Conservation (phyloP, 2,113 vertebrate genomes). For the Ammodytes dubius region DNA sequence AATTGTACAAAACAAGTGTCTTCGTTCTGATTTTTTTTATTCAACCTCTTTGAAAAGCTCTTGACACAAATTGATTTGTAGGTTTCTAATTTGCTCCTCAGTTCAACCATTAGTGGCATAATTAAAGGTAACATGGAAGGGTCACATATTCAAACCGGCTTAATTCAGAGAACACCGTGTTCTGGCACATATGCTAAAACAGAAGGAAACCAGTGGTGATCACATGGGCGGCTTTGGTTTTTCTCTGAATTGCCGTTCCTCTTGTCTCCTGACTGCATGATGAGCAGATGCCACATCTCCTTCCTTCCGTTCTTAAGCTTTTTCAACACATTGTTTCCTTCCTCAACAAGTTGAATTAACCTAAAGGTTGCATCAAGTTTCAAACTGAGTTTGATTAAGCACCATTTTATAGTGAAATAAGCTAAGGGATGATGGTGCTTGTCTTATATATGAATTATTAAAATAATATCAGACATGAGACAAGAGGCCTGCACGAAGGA, state of each 20-base stretch:
- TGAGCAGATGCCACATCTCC: constrained; percentile 61
- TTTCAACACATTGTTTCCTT: constrained; percentile 27
- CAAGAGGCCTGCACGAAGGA: not conserved
- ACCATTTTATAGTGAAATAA: not conserved
- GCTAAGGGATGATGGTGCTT: not conserved
- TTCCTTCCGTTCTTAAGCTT: constrained; percentile 65
- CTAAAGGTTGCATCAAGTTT: not conserved
- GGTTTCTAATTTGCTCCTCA: not conserved
- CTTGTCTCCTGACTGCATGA: constrained; percentile 44
- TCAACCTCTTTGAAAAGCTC: not conserved
- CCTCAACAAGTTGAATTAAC: constrained; percentile 1
- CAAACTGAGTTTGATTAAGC: not conserved
- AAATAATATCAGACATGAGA: too few relatives aligned
- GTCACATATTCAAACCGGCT: constrained; percentile 44
- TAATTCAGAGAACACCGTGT: constrained; percentile 80
- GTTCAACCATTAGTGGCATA: constrained; percentile 1
- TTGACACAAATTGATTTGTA: not conserved
- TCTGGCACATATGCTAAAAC: constrained; percentile 66
- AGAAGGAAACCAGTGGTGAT: constrained; percentile 85
- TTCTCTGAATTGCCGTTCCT: constrained; percentile 86
- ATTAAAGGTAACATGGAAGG: constrained; percentile 17
- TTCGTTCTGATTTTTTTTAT: not conserved
- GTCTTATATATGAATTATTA: not conserved
- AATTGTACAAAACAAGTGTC: not conserved
- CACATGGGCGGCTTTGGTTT: constrained; percentile 84